Conservation (phyloP, 30 jellyfish, hydroid and myxozoan species). For the Pelagia noctiluca region DNA sequence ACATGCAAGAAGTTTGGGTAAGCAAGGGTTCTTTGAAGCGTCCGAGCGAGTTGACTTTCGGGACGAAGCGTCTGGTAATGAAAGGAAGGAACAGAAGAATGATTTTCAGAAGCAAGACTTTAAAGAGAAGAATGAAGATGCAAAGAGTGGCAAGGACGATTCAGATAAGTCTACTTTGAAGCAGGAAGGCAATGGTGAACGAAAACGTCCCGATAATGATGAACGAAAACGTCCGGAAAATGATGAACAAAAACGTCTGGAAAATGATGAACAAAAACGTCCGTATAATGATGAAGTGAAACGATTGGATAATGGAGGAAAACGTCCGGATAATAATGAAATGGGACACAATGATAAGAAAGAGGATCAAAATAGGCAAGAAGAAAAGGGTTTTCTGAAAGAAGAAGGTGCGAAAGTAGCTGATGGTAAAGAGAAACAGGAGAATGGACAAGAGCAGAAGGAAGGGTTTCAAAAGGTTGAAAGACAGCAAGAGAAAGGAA, state of each 20-base stretch:
- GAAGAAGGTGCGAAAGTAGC: not conserved
- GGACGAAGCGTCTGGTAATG: not conserved
- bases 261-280: not conserved
- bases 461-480: no score
- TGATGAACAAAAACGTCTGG: not conserved
- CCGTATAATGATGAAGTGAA: not conserved
- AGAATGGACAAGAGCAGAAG: no score
- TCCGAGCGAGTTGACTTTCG: not conserved
- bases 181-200: not conserved
- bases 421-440: no score
- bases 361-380: not conserved
- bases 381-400: not conserved
- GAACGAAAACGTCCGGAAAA: constrained; percentile 6
- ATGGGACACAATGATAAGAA: not conserved
- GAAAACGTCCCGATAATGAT: not conserved
- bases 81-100: not conserved
- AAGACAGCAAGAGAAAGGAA: not conserved
- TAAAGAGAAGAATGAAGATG: constrained; percentile 11
- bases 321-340: not conserved
- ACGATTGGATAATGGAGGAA: not conserved
- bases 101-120: not conserved
- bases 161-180: constrained; percentile 6
- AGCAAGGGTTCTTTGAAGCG: not conserved
- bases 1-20: not conserved
- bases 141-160: not conserved